phyloP scores from a whole-genome alignment of 2,113 vertebrate species.

The Hemicordylus capensis region DNA sequence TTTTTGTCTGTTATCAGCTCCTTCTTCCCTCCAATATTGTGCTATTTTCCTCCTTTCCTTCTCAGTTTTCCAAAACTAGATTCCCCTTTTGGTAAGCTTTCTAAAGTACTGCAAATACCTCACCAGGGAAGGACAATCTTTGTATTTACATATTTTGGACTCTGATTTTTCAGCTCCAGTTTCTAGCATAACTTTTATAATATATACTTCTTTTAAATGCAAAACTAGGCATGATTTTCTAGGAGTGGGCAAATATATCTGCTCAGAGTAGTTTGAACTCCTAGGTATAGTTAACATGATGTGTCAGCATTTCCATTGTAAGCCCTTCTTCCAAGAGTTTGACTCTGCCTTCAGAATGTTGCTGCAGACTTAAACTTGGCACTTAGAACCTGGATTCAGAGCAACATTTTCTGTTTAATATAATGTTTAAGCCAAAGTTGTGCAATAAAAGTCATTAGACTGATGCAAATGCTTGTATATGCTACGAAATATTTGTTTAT shows the following conservation, averaged over 20 bases:
- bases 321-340: slow-evolving; percentile 63
- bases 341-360: slow-evolving; percentile 59
- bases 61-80: slow-evolving; percentile 16
- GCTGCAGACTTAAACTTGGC: slow-evolving; percentile 64
- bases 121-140: neutral
- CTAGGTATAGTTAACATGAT: slow-evolving; percentile 48
- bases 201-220: slow-evolving; percentile 13
- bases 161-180: slow-evolving; percentile 17
- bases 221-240: slow-evolving; percentile 45
- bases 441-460: slow-evolving; percentile 60
- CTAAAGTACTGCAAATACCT: slow-evolving; percentile 1
- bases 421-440: slow-evolving; percentile 51
- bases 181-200: slow-evolving; percentile 3
- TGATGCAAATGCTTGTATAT: slow-evolving; percentile 32
- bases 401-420: slow-evolving; percentile 31
- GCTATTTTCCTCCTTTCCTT: neutral
- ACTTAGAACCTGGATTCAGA: slow-evolving; percentile 54
- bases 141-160: neutral
- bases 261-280: slow-evolving; percentile 50
- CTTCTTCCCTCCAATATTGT: neutral
- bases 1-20: neutral
- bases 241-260: slow-evolving; percentile 41
- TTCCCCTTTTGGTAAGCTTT: slow-evolving; percentile 7
- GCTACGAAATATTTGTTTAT: slow-evolving; percentile 11
- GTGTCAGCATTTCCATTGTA: slow-evolving; percentile 67